Percentiles rank a stretch among this genome's conserved stretches.
Conservation (phyloP, 2,797 vertebrate species). For the Aldrovandia affinis region DNA sequence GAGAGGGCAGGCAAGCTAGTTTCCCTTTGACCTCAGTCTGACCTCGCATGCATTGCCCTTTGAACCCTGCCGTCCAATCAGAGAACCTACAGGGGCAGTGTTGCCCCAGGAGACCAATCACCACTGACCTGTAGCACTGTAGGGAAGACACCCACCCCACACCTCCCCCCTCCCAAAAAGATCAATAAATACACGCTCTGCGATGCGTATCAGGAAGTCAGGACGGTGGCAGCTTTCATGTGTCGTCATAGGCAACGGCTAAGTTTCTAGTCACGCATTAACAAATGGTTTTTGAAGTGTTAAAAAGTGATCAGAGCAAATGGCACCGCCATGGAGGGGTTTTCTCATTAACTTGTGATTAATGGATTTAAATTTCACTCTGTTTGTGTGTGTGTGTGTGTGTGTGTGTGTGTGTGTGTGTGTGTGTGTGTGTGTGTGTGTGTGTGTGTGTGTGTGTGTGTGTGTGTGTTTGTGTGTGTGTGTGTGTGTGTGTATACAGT, state of each 20-base stretch:
- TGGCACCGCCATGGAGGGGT: slow-evolving; percentile 22
- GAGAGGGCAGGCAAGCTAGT: background rate
- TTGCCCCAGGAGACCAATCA: background rate
- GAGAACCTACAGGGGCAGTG: background rate
- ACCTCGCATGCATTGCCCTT: background rate
- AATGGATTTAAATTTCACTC: slow-evolving; percentile 41
- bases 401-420: slow-evolving; percentile 16
- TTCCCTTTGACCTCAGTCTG: background rate
- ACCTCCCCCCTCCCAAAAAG: background rate
- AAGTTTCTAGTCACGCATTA: slow-evolving; percentile 40
- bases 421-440: background rate
- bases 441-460: background rate
- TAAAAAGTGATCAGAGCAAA: slow-evolving; percentile 44
- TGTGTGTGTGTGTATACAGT: background rate
- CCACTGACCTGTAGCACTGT: background rate
- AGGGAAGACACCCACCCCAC: background rate
- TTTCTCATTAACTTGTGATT: slow-evolving; percentile 55
- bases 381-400: background rate
- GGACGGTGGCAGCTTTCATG: slow-evolving; percentile 29
- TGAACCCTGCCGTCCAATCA: background rate
- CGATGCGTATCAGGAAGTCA: background rate
- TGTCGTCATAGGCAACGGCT: slow-evolving; percentile 40
- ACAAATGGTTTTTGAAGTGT: slow-evolving; percentile 51
- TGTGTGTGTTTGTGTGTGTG: background rate
- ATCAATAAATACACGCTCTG: no score